Evolutionary conservation across 2,888 invertebrate genomes (phyloP), one percentile per base, ranked within the genome.

Genomic region (Subacronicta megacephala): DNA sequence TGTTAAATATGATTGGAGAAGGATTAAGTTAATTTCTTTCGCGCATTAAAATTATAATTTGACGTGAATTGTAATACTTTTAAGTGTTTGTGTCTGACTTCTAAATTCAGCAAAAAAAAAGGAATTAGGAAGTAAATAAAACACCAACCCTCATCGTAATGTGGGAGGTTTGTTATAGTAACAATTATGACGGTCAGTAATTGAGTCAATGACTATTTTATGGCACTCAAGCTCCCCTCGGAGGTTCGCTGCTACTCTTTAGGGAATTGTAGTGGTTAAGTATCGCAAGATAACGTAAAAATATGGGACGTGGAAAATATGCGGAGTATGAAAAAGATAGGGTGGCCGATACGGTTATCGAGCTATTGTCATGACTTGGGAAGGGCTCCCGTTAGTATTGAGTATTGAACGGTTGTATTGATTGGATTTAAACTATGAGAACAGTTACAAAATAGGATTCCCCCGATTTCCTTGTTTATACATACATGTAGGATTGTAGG

Each of bases 151-250:
- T 31, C 5, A 4, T 5, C n/a, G 15, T 57, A 40, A 57, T 52
- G 37, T 10, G 36, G 45, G 52, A 36, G 38, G 31, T 50, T 46
- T 49, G 65, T 57, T 54, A 59, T 65, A 56, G 46, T 56, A 45
- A 57, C 57, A 45, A 62, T 72, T 56, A 67, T 53, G 49, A 16
- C 38, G 36, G 45, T 52, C 41, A 6, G 40, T 68, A 53, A 68
- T 58, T 46, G 41, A 46, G 31, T 50, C 35, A 23, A 49, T 62
- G 29, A 56, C 36, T 62, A 52, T 44, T 64, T 57, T 57, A 62
- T 52, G 35, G 49, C 57, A 62, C 51, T 67, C 38, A 16, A 40
- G 43, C 10, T 52, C 36, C 42, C 46, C 43, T 23, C 20, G 9
- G 17, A 37, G 17, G 20, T 33, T 26, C 3, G 36, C 18, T 9